Conservation (phyloP, 2,113 vertebrate species). For the Embiotoca jacksoni region DNA sequence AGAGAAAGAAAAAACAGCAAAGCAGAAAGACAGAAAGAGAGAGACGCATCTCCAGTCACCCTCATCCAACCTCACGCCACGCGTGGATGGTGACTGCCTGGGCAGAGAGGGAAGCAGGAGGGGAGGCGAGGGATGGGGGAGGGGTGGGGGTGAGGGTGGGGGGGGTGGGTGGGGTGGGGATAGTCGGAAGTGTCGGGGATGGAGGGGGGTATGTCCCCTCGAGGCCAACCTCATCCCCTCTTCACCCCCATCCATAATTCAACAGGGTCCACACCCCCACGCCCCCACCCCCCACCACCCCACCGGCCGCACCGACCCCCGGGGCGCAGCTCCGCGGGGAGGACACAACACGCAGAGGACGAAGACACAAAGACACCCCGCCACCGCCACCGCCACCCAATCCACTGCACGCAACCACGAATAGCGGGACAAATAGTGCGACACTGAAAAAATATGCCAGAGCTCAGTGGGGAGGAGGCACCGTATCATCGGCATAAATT, state of each 20-base stretch:
- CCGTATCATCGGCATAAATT: constrained; percentile 1
- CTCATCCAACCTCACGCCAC: constrained; percentile 75
- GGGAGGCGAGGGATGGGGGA: constrained; percentile 23
- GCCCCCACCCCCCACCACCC: constrained; percentile 23
- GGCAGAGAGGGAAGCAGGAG: constrained; percentile 43
- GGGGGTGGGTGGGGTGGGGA: neutral
- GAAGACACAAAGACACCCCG: constrained; percentile 46
- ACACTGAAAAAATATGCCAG: constrained; percentile 25
- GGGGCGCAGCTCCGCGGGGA: constrained; percentile 61
- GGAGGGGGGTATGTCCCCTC: constrained; percentile 61
- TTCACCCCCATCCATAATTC: constrained; percentile 87
- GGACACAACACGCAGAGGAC: constrained; percentile 61
- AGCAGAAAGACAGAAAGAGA: constrained; percentile 41
- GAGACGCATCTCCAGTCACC: constrained; percentile 70
- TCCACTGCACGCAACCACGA: constrained; percentile 4
- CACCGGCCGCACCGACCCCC: constrained; percentile 46
- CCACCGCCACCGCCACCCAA: neutral
- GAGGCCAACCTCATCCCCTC: constrained; percentile 77
- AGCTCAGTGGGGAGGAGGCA: constrained; percentile 3
- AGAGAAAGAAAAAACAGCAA: constrained; percentile 31
- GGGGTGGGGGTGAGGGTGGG: constrained; percentile 6
- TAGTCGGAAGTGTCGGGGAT: constrained; percentile 55
- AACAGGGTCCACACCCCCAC: constrained; percentile 57
- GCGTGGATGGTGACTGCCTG: constrained; percentile 73
- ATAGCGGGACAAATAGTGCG: constrained; percentile 26